Percentiles rank a stretch among this genome's conserved stretches.
Conservation (phyloP, 2,888 invertebrate genomes). For the Brachyopa scutellaris region DNA sequence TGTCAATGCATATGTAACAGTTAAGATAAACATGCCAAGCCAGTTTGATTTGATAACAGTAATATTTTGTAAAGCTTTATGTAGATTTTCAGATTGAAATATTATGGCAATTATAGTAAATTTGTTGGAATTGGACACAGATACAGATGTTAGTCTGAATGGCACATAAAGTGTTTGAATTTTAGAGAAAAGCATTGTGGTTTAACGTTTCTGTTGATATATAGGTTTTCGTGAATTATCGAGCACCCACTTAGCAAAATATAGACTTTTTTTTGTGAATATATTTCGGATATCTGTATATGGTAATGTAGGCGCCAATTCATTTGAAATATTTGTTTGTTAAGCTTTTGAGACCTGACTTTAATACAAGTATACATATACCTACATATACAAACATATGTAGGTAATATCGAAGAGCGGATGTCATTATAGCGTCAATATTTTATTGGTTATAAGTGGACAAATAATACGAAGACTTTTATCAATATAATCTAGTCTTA, state of each 20-base stretch:
- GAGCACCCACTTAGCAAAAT: slow-evolving; percentile 4
- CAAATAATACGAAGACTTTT: too few relatives aligned
- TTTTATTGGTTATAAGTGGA: too few relatives aligned
- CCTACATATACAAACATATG: too few relatives aligned
- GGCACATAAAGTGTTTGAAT: background rate
- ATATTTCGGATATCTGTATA: background rate
- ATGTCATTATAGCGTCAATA: too few relatives aligned
- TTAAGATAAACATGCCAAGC: background rate
- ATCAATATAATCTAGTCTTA: too few relatives aligned
- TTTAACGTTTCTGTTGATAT: slow-evolving; percentile 27
- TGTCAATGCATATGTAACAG: background rate
- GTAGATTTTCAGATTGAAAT: slow-evolving; percentile 1
- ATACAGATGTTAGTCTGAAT: background rate
- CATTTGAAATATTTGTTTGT: background rate
- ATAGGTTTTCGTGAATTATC: background rate
- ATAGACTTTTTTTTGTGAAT: background rate
- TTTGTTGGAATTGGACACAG: background rate
- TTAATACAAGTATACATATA: too few relatives aligned
- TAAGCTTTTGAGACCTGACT: background rate
- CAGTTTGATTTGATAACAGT: background rate
- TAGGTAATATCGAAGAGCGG: too few relatives aligned
- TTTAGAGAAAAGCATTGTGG: background rate
- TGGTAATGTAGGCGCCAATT: slow-evolving; percentile 7
- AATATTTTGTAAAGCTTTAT: slow-evolving; percentile 5
- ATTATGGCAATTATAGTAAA: slow-evolving; percentile 5